Conservation (phyloP, 1,140 invertebrate genomes). For the Formica selysi region DNA sequence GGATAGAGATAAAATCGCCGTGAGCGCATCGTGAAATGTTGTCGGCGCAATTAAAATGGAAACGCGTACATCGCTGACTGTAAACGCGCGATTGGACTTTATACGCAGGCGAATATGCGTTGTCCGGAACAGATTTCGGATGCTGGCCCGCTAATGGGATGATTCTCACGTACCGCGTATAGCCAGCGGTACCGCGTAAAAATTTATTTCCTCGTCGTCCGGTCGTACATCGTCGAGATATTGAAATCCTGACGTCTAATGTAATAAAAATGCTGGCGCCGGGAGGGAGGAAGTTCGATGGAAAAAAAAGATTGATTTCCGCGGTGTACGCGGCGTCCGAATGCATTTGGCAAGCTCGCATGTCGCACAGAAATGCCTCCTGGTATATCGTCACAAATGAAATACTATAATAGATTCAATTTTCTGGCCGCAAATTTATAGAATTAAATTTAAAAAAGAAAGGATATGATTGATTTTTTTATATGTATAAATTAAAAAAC, state of each 20-base stretch:
- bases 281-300: not conserved
- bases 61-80: slow-evolving; percentile 45
- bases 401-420: not conserved
- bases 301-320: slow-evolving; percentile 22
- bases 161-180: slow-evolving; percentile 34
- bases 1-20: slow-evolving; percentile 14
- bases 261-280: slow-evolving; percentile 47
- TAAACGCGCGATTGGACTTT: slow-evolving; percentile 41
- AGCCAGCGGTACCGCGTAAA: slow-evolving; percentile 35
- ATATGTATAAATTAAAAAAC: no score
- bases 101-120: slow-evolving; percentile 25
- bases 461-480: not conserved
- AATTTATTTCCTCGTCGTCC: slow-evolving; percentile 60
- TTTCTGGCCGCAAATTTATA: not conserved
- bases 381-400: not conserved
- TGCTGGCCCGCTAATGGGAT: slow-evolving; percentile 51
- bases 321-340: not conserved
- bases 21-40: slow-evolving; percentile 49
- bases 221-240: slow-evolving; percentile 59
- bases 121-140: slow-evolving; percentile 48
- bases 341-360: slow-evolving; percentile 17
- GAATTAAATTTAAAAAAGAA: not conserved
- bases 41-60: slow-evolving; percentile 58
- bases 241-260: slow-evolving; percentile 56
- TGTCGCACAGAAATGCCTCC: not conserved